phyloP scores from a whole-genome alignment of 2,797 vertebrate genomes.

The Chaunax sp. region DNA sequence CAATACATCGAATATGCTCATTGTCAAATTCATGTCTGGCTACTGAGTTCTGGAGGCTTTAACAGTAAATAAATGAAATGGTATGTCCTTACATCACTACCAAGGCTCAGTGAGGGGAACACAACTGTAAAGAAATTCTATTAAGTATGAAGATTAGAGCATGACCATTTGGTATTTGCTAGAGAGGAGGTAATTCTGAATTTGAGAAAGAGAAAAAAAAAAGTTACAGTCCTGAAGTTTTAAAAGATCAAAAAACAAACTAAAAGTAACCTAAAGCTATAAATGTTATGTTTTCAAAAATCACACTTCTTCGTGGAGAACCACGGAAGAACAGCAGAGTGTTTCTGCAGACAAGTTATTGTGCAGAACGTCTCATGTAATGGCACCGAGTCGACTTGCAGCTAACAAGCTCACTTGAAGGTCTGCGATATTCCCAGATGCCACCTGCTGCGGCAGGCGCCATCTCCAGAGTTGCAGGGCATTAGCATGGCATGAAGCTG shows the following conservation, averaged over 20 bases:
- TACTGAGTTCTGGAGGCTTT: slow-evolving; percentile 57
- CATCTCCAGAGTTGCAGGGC: slow-evolving; percentile 48
- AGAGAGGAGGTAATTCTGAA: not conserved
- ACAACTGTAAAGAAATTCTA: slow-evolving; percentile 25
- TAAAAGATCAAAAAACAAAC: slow-evolving; percentile 28
- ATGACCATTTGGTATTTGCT: slow-evolving; percentile 5
- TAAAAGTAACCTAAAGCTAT: slow-evolving; percentile 1
- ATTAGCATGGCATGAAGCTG: slow-evolving; percentile 43
- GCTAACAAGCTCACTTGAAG: slow-evolving; percentile 55
- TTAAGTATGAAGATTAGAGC: slow-evolving; percentile 29
- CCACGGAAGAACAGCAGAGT: slow-evolving; percentile 31
- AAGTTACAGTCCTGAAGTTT: slow-evolving; percentile 3
- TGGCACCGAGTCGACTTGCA: slow-evolving; percentile 30
- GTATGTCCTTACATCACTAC: slow-evolving; percentile 41
- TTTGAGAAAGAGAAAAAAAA: not conserved
- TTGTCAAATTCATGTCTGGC: slow-evolving; percentile 50
- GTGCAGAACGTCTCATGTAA: slow-evolving; percentile 51
- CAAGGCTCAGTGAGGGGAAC: slow-evolving; percentile 26
- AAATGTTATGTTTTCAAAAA: slow-evolving; percentile 29
- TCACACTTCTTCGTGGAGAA: slow-evolving; percentile 31
- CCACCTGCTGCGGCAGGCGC: slow-evolving; percentile 58
- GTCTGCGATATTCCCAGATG: slow-evolving; percentile 61
- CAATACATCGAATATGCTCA: slow-evolving; percentile 49
- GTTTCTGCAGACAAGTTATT: slow-evolving; percentile 51
- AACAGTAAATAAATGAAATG: slow-evolving; percentile 47